Evolutionary conservation across 1,140 invertebrate genomes (phyloP).

Genomic region (Drosophila kurseongensis): DNA sequence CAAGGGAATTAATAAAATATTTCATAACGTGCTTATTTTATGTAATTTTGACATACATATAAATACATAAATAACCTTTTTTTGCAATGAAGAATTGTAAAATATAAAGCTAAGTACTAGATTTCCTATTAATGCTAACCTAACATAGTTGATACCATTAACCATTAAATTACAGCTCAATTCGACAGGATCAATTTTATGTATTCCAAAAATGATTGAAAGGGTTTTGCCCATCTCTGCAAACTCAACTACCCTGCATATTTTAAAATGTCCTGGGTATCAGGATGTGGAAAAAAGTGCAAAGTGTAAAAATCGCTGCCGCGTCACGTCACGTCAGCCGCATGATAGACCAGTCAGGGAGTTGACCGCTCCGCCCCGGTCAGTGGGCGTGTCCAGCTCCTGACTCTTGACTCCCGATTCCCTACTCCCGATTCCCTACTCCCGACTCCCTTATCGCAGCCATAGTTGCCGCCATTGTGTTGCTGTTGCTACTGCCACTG

Average conservation of each 20-base stretch:
- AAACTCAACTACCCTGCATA: constrained; percentile 1
- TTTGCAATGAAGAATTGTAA: too few species aligned
- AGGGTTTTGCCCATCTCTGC: too few species aligned
- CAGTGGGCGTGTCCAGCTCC: constrained; percentile 45
- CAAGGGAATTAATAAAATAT: neutral
- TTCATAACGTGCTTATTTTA: too few species aligned
- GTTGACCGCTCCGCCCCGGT: constrained; percentile 25
- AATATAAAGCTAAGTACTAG: too few species aligned
- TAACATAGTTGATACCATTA: too few species aligned
- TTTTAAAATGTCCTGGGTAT: constrained; percentile 34
- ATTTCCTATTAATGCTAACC: too few species aligned
- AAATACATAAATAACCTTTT: too few species aligned
- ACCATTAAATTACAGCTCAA: too few species aligned
- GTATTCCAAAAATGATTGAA: too few species aligned
- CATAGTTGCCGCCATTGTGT: constrained; percentile 37
- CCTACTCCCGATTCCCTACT: neutral
- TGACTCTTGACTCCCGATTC: constrained; percentile 3
- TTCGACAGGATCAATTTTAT: too few species aligned
- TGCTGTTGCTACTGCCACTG: constrained; percentile 30
- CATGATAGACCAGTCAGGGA: constrained; percentile 67
- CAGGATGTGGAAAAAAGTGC: constrained; percentile 51
- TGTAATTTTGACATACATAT: too few species aligned
- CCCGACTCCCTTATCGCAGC: constrained; percentile 51
- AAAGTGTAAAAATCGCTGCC: constrained; percentile 78
- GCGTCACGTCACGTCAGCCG: constrained; percentile 72